Evolutionary conservation across 2,797 vertebrate genomes (phyloP).

Genomic region (Molossus molossus): DNA sequence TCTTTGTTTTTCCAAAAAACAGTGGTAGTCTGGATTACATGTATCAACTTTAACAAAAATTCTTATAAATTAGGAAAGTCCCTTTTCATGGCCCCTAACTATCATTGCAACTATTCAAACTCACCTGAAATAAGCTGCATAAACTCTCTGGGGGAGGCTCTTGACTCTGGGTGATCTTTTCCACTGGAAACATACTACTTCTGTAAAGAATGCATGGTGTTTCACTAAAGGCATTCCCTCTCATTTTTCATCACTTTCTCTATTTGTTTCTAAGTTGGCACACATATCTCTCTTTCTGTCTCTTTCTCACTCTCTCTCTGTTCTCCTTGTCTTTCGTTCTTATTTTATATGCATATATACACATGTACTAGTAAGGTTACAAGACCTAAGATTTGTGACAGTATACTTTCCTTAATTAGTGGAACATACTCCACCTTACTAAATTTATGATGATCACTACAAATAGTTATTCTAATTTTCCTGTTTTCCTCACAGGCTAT

Average conservation of each 20-base stretch:
- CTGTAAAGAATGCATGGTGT: not conserved
- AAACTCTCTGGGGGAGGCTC: not conserved
- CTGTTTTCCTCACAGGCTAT: not conserved
- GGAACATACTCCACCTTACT: conserved; percentile 20
- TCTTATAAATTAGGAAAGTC: not conserved
- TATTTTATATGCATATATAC: not conserved
- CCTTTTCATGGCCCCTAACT: not conserved
- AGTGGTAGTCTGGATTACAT: not conserved
- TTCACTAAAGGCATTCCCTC: not conserved
- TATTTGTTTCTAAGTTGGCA: not conserved
- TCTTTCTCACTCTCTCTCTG: not conserved
- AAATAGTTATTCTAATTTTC: conserved; percentile 28
- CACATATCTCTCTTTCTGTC: not conserved
- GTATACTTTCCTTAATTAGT: not conserved
- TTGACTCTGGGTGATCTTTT: not conserved
- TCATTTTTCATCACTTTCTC: conserved; percentile 11
- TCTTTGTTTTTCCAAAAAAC: conserved; percentile 19
- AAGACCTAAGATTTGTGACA: not conserved
- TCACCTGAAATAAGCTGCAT: not conserved
- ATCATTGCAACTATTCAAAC: not conserved
- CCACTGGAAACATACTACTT: not conserved
- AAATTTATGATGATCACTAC: conserved; percentile 39
- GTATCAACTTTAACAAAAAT: not conserved
- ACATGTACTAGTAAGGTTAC: not conserved
- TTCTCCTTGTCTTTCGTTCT: not conserved